A percentile compares a stretch with the other conserved stretches of the same genome.
Evolutionary conservation across 1,140 invertebrate genomes (phyloP).

Genomic region (Lasioglossum baleicum): DNA sequence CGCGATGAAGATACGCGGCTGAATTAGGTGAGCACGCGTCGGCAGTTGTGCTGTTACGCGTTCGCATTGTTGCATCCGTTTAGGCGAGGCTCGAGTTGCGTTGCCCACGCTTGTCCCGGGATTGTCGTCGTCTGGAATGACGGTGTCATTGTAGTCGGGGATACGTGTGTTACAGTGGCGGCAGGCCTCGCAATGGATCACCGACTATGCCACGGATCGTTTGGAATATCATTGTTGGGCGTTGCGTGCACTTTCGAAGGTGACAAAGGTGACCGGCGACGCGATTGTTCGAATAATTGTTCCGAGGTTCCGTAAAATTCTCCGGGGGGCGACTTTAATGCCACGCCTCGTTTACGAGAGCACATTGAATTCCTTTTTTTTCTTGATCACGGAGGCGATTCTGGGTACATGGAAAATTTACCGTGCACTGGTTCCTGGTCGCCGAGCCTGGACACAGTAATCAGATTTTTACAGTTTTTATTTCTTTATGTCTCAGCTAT

Average conservation of each 20-base stretch:
- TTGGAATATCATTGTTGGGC: constrained; percentile 67
- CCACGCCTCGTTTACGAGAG: constrained; percentile 11
- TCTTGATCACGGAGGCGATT: background rate
- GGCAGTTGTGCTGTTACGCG: constrained; percentile 41
- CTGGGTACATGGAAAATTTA: background rate
- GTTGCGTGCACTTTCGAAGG: constrained; percentile 60
- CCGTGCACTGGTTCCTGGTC: no score
- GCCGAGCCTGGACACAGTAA: background rate
- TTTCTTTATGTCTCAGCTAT: no score
- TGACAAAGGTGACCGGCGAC: constrained; percentile 61
- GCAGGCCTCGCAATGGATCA: constrained; percentile 71
- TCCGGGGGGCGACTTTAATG: constrained; percentile 13
- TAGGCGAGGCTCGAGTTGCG: constrained; percentile 66
- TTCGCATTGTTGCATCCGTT: constrained; percentile 68
- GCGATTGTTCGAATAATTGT: constrained; percentile 39
- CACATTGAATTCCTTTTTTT: background rate
- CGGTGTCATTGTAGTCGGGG: constrained; percentile 51
- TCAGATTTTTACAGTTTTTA: background rate
- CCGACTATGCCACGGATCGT: constrained; percentile 62
- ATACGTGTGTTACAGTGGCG: constrained; percentile 52
- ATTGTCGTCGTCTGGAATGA: constrained; percentile 57
- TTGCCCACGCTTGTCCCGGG: constrained; percentile 70
- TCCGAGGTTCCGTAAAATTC: constrained; percentile 31
- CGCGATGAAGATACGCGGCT: background rate
- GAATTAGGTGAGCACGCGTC: constrained; percentile 15